Base-by-base conservation (phyloP, 1,140 invertebrate genomes). In the Callitettix versicolor region DNA sequence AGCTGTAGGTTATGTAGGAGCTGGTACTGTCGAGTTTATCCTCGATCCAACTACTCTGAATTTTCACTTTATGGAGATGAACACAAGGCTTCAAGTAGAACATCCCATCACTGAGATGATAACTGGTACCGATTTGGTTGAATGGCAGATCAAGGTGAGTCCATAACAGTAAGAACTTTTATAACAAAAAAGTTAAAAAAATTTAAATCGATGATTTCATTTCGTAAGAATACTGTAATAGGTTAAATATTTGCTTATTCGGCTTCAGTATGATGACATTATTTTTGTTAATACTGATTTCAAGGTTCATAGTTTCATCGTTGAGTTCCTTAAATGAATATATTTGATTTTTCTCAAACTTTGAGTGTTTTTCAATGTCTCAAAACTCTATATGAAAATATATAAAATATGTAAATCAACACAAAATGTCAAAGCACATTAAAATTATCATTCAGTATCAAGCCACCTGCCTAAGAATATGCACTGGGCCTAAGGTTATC, bases 51-150 rank as follows among this genome's bases (percentile, higher is more conserved):
- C 77, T 34, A 79, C 86, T 24, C 79, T 91, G 38, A 85, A 85
- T 52, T 99, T 98, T 68, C 92, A 94, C 73, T 99, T 99, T 67
- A 99, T 99, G 96, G 94, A 96, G 74, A 97, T 98, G 93, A 98
- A 97, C 67, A 98, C 94, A 0, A 75, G 94, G 14, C 75, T 95
- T 5, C 91, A 95, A 71, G 85, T 96, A 0, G 95, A 99, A 70
- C 95, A 98, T 77, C 95, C 95, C 0, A 85, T 99, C n/a, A 95
- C 94, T 1, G 95, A 97, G 74, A 95, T 95, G 83, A 90, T 98
- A 41, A 97, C 94, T 30, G 86, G 82, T 4, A 79, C 79, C 1
- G 96, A 99, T 77, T 75, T 99, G 21, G 96, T 99, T 0, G 91
- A 98, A 71, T 98, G 95, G 96, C 95, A 98, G 71, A 73, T 99